phyloP scores from a whole-genome alignment of 2,888 invertebrate genomes.

The Cosmorhoe ocellata region DNA sequence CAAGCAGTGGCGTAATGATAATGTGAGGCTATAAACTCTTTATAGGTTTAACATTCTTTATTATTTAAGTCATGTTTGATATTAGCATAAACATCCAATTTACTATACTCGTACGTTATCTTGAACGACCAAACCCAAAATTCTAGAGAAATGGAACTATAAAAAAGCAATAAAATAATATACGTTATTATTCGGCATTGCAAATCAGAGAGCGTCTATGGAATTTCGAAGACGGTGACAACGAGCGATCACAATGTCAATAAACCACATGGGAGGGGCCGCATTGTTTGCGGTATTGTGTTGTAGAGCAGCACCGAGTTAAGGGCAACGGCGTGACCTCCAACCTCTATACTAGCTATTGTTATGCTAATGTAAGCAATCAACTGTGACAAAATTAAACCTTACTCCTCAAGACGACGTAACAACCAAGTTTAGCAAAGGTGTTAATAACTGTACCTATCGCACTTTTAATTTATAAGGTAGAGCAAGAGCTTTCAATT shows the following conservation, averaged over 20 bases:
- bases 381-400: slow-evolving; percentile 49
- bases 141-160: slow-evolving; percentile 52
- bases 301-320: slow-evolving; percentile 49
- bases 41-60: slow-evolving; percentile 9
- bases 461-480: slow-evolving; percentile 10
- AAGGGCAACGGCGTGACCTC: slow-evolving; percentile 68
- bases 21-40: slow-evolving; percentile 20
- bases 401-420: slow-evolving; percentile 18
- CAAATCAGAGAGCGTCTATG: slow-evolving; percentile 41
- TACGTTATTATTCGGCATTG: slow-evolving; percentile 40
- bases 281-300: slow-evolving; percentile 64
- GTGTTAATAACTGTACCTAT: neutral
- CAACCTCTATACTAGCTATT: slow-evolving; percentile 67
- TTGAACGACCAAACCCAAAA: slow-evolving; percentile 40
- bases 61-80: slow-evolving; percentile 22
- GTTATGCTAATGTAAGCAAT: slow-evolving; percentile 68
- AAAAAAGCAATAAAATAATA: slow-evolving; percentile 37
- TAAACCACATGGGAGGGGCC: slow-evolving; percentile 66
- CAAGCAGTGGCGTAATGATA: slow-evolving; percentile 23
- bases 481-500: neutral
- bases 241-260: slow-evolving; percentile 50
- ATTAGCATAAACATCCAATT: slow-evolving; percentile 58
- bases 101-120: slow-evolving; percentile 40
- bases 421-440: slow-evolving; percentile 22
- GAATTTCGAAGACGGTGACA: slow-evolving; percentile 59